Percentiles rank a stretch among this genome's conserved stretches.
phyloP scores from a whole-genome alignment of 1,140 invertebrate genomes.

The Acyrthosiphon pisum region DNA sequence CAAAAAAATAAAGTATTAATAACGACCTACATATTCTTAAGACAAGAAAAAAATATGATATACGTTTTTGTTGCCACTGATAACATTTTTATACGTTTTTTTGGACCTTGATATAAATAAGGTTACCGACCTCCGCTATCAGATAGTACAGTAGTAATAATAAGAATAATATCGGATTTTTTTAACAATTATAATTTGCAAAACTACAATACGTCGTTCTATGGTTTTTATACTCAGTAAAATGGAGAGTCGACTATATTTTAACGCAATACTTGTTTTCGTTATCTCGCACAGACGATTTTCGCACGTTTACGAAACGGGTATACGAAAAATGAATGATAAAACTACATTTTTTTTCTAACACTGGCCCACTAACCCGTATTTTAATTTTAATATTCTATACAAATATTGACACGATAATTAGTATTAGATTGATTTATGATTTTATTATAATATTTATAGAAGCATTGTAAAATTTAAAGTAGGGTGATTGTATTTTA shows the following conservation, averaged over 20 bases:
- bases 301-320: background rate
- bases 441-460: background rate
- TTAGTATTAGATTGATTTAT: background rate
- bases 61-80: background rate
- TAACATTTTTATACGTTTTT: background rate
- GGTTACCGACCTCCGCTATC: background rate
- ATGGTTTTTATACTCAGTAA: background rate
- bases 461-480: background rate
- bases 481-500: background rate
- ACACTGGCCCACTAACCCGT: background rate
- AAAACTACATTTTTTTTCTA: background rate
- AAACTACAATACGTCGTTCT: background rate
- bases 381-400: background rate
- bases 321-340: background rate
- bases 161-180: background rate
- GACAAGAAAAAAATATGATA: background rate
- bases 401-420: background rate
- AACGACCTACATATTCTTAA: background rate
- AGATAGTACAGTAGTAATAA: background rate
- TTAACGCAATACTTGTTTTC: background rate
- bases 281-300: background rate
- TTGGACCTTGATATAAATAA: background rate
- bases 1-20: background rate
- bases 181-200: background rate
- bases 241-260: background rate